These are phyloP conservation scores for Stenoptilia bipunctidactyla DNA, from an alignment of 2,888 invertebrate species.

Conservation along the genomic window DNA sequence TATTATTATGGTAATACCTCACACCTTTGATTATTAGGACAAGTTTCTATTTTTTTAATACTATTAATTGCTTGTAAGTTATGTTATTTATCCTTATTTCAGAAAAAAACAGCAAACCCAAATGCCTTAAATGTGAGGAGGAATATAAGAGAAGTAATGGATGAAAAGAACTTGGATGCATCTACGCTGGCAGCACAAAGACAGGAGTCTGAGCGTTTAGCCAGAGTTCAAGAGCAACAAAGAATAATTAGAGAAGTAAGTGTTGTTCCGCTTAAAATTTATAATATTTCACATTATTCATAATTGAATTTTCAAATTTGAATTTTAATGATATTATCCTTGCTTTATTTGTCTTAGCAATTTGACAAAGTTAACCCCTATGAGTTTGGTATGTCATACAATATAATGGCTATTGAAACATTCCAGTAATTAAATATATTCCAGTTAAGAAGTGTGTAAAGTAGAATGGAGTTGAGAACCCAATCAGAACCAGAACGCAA, in stretches of 20 bases:
- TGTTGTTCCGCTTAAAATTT: too few relatives aligned
- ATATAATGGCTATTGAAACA: too few relatives aligned
- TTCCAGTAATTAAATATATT: too few relatives aligned
- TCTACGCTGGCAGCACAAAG: conserved; percentile 93
- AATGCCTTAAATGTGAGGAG: conserved; percentile 78
- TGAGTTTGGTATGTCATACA: too few relatives aligned
- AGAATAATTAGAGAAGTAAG: conserved; percentile 80
- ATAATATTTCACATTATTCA: conserved; percentile 1
- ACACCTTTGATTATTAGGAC: too few relatives aligned
- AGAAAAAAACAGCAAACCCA: conserved; percentile 50
- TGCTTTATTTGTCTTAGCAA: not conserved
- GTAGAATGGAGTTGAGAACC: too few relatives aligned
- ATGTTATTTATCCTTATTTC: conserved; percentile 22
- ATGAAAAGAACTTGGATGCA: conserved; percentile 92
- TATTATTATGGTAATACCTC: too few relatives aligned
- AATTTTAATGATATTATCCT: conserved; percentile 1
- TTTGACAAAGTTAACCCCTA: too few relatives aligned
- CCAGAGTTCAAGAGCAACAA: conserved; percentile 88
- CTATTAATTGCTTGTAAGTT: too few relatives aligned
- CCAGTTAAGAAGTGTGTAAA: too few relatives aligned
- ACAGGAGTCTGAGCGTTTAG: conserved; percentile 90
- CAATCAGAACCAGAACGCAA: too few relatives aligned
- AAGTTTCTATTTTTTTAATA: too few relatives aligned
- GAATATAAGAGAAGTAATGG: conserved; percentile 94
- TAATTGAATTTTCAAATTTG: conserved; percentile 6